Evolutionary conservation across 2,797 vertebrate species (phyloP).

Genomic region (Trichosurus vulpecula): DNA sequence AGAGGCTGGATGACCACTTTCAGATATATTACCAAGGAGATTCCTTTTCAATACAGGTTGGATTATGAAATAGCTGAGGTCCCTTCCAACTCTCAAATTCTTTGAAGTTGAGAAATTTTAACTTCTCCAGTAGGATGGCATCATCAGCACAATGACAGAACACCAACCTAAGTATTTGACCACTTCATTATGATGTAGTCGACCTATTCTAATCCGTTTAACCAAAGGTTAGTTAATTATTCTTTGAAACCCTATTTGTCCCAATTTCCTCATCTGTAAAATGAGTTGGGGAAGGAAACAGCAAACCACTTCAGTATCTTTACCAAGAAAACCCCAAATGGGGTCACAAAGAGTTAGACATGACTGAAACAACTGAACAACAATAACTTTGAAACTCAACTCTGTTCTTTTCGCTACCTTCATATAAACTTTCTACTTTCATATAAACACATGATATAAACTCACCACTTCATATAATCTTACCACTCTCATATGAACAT

Average conservation of each 20-base stretch:
- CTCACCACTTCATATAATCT: neutral
- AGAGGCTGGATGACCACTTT: neutral
- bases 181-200: neutral
- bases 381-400: neutral
- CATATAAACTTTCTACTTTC: neutral
- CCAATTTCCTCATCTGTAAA: neutral
- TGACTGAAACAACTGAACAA: neutral
- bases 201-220: neutral
- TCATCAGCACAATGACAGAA: neutral
- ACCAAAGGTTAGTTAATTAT: neutral
- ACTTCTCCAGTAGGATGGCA: neutral
- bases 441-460: neutral
- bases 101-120: neutral
- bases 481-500: neutral
- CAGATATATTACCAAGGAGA: neutral
- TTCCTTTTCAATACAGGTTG: neutral
- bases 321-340: neutral
- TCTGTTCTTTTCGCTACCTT: neutral
- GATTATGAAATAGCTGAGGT: neutral
- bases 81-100: neutral
- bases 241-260: neutral
- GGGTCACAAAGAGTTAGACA: neutral
- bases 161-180: neutral
- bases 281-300: neutral
- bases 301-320: neutral